Percentiles rank a stretch among this genome's conserved stretches.
phyloP scores from a whole-genome alignment of 2,888 invertebrate genomes.

The Chalcosyrphus nemorum region DNA sequence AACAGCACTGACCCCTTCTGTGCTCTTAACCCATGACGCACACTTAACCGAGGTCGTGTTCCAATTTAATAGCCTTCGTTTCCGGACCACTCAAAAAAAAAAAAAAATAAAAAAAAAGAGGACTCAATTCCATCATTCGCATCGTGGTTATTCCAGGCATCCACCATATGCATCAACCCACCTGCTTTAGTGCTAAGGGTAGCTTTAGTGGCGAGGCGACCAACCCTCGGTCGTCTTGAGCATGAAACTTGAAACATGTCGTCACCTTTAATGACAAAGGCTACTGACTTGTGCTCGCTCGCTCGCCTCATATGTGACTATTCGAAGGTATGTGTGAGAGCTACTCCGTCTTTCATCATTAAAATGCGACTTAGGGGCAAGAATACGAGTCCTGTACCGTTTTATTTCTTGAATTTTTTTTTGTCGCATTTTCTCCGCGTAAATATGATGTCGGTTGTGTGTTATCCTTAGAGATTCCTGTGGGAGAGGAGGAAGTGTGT shows the following conservation, averaged over 20 bases:
- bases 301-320: neutral
- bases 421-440: neutral
- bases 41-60: constrained; percentile 71
- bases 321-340: neutral
- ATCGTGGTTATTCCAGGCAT: constrained; percentile 38
- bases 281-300: constrained; percentile 49
- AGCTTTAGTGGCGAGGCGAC: neutral
- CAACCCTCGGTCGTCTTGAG: constrained; percentile 35
- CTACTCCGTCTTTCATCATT: constrained; percentile 63
- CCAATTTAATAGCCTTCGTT: constrained; percentile 73
- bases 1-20: constrained; percentile 64
- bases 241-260: constrained; percentile 62
- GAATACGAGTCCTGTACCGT: constrained; percentile 39
- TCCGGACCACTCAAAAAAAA: constrained; percentile 54
- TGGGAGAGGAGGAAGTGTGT: neutral
- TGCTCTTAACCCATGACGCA: constrained; percentile 70
- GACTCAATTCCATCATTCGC: constrained; percentile 54
- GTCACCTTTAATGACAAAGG: constrained; percentile 59
- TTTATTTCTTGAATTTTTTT: neutral
- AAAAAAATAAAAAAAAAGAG: constrained; percentile 24
- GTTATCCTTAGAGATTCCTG: constrained; percentile 30
- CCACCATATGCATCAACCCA: no score
- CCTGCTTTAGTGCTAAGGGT: neutral
- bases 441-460: constrained; percentile 57
- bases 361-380: constrained; percentile 71